Base-by-base conservation (phyloP, 2,113 vertebrate genomes). In the Damaliscus lunatus region DNA sequence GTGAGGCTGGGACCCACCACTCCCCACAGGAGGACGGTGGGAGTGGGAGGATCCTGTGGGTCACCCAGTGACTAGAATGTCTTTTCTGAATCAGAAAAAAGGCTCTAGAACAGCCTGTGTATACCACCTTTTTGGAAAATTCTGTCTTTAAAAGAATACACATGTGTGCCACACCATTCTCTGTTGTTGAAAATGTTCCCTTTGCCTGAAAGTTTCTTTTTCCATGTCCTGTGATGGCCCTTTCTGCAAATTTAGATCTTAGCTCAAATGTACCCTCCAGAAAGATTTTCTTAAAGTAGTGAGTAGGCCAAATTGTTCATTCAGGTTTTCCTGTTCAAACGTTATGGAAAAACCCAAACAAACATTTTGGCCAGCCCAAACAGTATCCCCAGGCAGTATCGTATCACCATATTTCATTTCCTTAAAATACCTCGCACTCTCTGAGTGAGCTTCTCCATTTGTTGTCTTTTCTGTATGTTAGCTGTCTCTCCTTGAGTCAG, bases 161-260 rank as follows among this genome's bases (percentile, higher is more conserved):
- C 33, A 13, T 36, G 14, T 91, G 82, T 94, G 21, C 16, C 67
- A 12, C 78, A 93, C 15, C 82, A 0, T 88, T 95, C 92, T 88
- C 40, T 48, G 1, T 25, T 88, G 64, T 48, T 89, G 29, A 71
- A 52, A 90, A 57, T 77, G 29, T 40, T 53, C 12, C 33, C n/a
- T 77, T 67, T 67, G 27, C 87, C 71, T 81, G 8, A 60, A 88
- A 82, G 90, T 93, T 93, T 97, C 83, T 88, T 94, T 71, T 14
- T 83, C 15, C 13, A 59, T 17, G 50, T 81, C 52, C 78, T 17
- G 6, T 71, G 29, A 14, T 50, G n/a, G 13, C 88, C 43, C n/a
- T 77, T 94, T 83, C 85, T 90, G 55, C 64, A 82, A 60, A 88
- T 43, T 64, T 94, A 96, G 21, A 53, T 64, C 59, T 88, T 81